Evolutionary conservation across 2,113 vertebrate species (phyloP).

Genomic region (Ibidorhyncha struthersii): DNA sequence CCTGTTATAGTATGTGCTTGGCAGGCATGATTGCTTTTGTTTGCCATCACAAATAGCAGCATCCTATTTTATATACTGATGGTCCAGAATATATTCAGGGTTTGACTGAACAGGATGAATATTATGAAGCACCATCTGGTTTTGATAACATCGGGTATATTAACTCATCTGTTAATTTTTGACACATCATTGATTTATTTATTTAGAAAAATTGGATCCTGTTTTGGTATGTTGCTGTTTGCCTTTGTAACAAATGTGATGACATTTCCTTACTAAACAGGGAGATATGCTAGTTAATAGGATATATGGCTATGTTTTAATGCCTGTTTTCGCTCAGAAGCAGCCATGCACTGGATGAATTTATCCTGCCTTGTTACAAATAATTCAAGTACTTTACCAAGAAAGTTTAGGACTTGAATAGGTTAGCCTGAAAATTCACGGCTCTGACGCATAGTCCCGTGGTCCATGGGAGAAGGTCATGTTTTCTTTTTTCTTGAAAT

Average conservation of each 20-base stretch:
- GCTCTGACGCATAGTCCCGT: neutral
- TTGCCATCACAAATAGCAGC: constrained; percentile 87
- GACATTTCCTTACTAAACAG: constrained; percentile 66
- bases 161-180: constrained; percentile 84
- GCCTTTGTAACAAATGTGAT: constrained; percentile 73
- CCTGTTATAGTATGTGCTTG: constrained; percentile 86
- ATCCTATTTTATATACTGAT: constrained; percentile 83
- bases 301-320: constrained; percentile 62
- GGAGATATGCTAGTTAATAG: constrained; percentile 49
- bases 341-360: neutral
- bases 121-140: constrained; percentile 81
- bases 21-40: constrained; percentile 89
- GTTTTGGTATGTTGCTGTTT: constrained; percentile 77
- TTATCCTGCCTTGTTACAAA: neutral
- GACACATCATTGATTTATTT: constrained; percentile 83
- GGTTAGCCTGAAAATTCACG: neutral
- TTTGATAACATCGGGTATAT: constrained; percentile 77
- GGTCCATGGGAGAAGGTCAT: neutral
- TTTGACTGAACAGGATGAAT: constrained; percentile 81
- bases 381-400: constrained; percentile 11
- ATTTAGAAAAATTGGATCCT: constrained; percentile 79
- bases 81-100: constrained; percentile 83
- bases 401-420: constrained; percentile 17
- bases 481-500: neutral
- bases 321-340: constrained; percentile 42